These are phyloP conservation scores for Garra rufa DNA, from an alignment of 2,113 vertebrate species.

Conservation along the genomic window DNA sequence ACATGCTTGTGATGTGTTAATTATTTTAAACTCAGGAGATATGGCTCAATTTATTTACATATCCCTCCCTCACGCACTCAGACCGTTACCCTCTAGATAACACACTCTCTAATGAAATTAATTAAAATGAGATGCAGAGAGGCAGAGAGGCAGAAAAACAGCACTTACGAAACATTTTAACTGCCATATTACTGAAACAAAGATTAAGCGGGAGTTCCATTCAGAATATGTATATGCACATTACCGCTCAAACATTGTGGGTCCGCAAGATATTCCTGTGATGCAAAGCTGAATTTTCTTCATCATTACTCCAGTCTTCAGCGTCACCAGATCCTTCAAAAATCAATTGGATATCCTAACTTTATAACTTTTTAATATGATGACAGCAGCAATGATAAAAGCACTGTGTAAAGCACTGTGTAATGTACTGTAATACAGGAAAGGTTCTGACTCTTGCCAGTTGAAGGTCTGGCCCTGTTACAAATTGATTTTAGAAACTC, in stretches of 20 bases:
- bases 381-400: too few species aligned
- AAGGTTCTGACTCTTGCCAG: too few species aligned
- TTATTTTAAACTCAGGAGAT: constrained; percentile 4
- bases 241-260: neutral
- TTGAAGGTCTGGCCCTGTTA: neutral
- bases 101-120: neutral
- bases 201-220: neutral
- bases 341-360: neutral
- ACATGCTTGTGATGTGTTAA: constrained; percentile 9
- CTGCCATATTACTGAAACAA: neutral
- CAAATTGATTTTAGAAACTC: neutral
- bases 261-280: neutral
- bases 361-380: too few species aligned
- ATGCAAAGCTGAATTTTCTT: neutral
- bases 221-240: neutral
- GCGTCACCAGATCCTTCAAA: neutral
- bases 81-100: neutral
- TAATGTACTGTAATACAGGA: neutral
- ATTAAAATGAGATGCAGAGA: constrained; percentile 19
- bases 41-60: constrained; percentile 25
- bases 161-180: neutral
- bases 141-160: constrained; percentile 21
- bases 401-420: neutral
- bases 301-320: neutral
- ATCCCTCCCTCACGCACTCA: neutral